Base-by-base conservation (phyloP, 2,113 vertebrate species). In the Hucho hucho region DNA sequence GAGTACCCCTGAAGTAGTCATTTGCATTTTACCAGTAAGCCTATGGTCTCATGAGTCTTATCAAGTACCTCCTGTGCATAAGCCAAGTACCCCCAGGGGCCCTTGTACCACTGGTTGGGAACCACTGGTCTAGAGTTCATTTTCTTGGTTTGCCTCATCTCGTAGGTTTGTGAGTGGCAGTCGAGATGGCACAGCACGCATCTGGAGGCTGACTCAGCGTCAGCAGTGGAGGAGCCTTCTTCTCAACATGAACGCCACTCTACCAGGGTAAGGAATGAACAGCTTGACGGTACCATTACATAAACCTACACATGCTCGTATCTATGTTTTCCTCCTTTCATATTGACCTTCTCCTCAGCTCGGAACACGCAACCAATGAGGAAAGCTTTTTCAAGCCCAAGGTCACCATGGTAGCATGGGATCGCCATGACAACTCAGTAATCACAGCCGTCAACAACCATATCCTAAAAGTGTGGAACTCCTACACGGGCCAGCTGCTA, bases 401-500 rank as follows among this genome's bases (percentile, higher is more conserved):
- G 94, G 98, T 99, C 59, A 98, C 97, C 65, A 99, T 99, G 98
- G 97, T 99, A 74, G 96, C 97, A 37, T 99, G 98, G 98, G 97
- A 97, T 92, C 93, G 95, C 18, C 94, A 97, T 64, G 97, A 99
- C 87, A 93, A 92, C 85, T 92, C 94, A n/a, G 97, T 99, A 29
- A 95, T 98, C 82, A 99, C 98, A 3, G 97, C 98, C 72, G 96
- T 98, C 79, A 98, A 97, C 85, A 97, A 97, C 87, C 95, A 98
- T 87, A 94, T 98, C 73, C 94, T 99, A 75, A 99, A 99, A 95
- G 98, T 99, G 16, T 99, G 98, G 98, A 94, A 98, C 87, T 98
- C 97, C 75, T 94, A 89, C 72, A 96, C 95, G 37, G 98, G 98
- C 28, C 95, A 97, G 13, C 86, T 99, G 84, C 96, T 99, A 74